Evolutionary conservation across 2,113 vertebrate genomes (phyloP).

Genomic region (Oncorhynchus kisutch): DNA sequence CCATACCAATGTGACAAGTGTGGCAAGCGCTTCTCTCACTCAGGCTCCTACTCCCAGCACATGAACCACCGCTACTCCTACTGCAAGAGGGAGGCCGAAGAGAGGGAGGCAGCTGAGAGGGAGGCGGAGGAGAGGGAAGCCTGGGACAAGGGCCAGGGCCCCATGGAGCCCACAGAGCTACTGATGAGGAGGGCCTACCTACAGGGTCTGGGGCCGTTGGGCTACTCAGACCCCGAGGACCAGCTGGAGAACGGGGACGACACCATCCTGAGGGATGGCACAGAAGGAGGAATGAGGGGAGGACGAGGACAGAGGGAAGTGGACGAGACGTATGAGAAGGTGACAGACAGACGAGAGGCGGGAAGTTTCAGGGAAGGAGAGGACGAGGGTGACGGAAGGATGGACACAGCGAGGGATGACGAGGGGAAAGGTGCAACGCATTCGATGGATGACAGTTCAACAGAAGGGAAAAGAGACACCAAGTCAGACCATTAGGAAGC

Average conservation of each 20-base stretch:
- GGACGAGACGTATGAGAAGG: slow-evolving; percentile 84
- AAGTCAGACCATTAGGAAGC: slow-evolving; percentile 87
- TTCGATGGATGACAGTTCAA: slow-evolving; percentile 88
- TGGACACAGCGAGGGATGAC: slow-evolving; percentile 78
- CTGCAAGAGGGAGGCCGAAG: slow-evolving; percentile 91
- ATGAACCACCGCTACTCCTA: slow-evolving; percentile 95
- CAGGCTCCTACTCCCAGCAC: slow-evolving; percentile 91
- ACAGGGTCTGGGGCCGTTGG: slow-evolving; percentile 87
- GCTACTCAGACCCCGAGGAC: slow-evolving; percentile 91
- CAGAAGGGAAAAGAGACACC: slow-evolving; percentile 88
- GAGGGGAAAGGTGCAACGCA: slow-evolving; percentile 73
- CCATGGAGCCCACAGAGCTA: slow-evolving; percentile 88
- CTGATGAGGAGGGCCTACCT: slow-evolving; percentile 90
- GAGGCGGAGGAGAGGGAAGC: slow-evolving; percentile 77
- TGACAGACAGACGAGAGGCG: slow-evolving; percentile 77
- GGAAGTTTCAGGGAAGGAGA: slow-evolving; percentile 83
- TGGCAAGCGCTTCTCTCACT: slow-evolving; percentile 91
- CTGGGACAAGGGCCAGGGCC: slow-evolving; percentile 76
- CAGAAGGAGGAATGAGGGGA: slow-evolving; percentile 77
- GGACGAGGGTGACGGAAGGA: slow-evolving; percentile 82
- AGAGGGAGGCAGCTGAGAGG: slow-evolving; percentile 83
- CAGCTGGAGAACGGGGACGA: slow-evolving; percentile 66
- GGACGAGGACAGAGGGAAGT: slow-evolving; percentile 82
- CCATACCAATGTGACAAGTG: slow-evolving; percentile 92
- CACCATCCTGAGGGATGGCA: slow-evolving; percentile 81